A percentile compares a stretch with the other conserved stretches of the same genome.
phyloP scores from a whole-genome alignment of 2,113 vertebrate genomes.

The Mobula birostris region DNA sequence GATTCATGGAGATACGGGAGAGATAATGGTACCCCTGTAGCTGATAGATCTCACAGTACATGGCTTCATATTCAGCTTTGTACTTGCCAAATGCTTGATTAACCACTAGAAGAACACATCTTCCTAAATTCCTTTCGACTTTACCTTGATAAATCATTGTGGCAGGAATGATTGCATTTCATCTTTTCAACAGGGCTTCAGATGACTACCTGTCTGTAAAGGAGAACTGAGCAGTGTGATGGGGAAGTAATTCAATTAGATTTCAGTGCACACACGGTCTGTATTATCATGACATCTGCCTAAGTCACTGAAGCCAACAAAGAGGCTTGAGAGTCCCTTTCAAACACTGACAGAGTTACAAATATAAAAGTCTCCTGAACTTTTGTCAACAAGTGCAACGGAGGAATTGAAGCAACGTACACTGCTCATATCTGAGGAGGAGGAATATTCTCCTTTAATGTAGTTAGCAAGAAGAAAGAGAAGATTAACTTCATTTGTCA shows the following conservation, averaged over 20 bases:
- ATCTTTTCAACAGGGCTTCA: background rate
- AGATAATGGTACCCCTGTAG: background rate
- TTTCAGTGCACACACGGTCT: background rate
- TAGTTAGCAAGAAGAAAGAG: no score
- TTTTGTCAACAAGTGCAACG: background rate
- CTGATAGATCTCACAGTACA: background rate
- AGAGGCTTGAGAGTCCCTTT: background rate
- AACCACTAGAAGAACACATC: background rate
- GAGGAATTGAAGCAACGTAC: background rate
- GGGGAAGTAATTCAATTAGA: background rate
- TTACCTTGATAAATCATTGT: background rate
- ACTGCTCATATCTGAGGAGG: no score
- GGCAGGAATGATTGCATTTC: background rate
- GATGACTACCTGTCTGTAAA: background rate
- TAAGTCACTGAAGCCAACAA: background rate
- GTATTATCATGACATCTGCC: no score
- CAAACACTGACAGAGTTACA: background rate
- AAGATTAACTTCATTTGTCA: no score
- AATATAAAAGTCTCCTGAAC: background rate
- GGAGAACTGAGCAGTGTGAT: background rate
- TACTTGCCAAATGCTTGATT: background rate
- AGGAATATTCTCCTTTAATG: background rate
- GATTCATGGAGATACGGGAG: background rate
- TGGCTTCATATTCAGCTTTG: background rate
- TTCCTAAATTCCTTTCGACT: background rate